These are phyloP conservation scores for Clinocottus analis DNA, from an alignment of 2,113 vertebrate genomes.

Conservation along the genomic window DNA sequence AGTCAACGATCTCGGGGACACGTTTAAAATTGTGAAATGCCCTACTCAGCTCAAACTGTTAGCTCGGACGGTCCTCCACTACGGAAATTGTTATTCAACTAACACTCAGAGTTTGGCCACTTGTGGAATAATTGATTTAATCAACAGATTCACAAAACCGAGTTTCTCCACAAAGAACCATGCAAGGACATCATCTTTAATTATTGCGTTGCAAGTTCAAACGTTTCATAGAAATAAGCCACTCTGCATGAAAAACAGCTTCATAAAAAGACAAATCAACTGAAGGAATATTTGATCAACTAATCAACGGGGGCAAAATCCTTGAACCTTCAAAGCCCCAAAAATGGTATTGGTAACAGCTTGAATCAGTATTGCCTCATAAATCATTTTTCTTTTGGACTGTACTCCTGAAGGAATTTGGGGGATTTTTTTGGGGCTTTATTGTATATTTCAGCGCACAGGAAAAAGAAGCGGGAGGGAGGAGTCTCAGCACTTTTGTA, in stretches of 20 bases:
- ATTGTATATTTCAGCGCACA: background rate
- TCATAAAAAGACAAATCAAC: background rate
- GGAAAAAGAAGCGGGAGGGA: too few species aligned
- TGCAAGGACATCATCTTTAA: background rate
- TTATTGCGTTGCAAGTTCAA: background rate
- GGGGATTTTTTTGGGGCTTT: too few species aligned
- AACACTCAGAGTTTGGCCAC: background rate
- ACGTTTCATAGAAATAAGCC: background rate
- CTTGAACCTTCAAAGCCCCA: too few species aligned
- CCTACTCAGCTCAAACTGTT: background rate
- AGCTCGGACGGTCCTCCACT: background rate
- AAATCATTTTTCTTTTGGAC: background rate
- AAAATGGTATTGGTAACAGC: too few species aligned
- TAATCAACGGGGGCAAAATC: too few species aligned
- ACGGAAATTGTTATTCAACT: background rate
- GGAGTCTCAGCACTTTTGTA: background rate
- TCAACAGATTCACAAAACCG: background rate
- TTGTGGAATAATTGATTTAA: background rate
- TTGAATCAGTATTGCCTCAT: background rate
- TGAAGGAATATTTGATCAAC: background rate
- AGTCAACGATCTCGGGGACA: background rate
- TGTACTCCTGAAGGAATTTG: background rate
- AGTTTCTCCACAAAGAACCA: background rate
- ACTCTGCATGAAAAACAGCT: too few species aligned
- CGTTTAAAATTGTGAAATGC: constrained; percentile 9